Evolutionary conservation across 2,113 vertebrate species (phyloP).

Genomic region (Corydoras maculifer): DNA sequence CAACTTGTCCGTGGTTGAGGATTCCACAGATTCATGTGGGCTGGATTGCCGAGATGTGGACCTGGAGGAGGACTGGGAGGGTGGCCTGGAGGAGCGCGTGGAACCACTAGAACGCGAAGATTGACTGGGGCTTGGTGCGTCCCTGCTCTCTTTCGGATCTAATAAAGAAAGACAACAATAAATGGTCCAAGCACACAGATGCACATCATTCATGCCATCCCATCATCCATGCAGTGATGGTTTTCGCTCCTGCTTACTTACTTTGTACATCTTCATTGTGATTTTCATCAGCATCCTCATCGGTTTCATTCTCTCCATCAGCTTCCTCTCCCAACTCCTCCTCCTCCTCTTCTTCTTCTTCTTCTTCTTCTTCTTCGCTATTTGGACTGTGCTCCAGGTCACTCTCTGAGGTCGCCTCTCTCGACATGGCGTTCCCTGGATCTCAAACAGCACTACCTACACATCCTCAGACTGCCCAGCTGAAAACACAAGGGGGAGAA

Average conservation of each 20-base stretch:
- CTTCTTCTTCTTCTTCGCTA: constrained; percentile 85
- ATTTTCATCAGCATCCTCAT: constrained; percentile 66
- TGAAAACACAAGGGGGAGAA: constrained; percentile 19
- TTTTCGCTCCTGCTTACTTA: neutral
- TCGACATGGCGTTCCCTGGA: constrained; percentile 87
- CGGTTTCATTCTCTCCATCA: constrained; percentile 74
- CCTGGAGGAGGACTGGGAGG: constrained; percentile 75
- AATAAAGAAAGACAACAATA: constrained; percentile 28
- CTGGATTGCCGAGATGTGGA: constrained; percentile 58
- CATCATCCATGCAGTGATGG: too few relatives aligned
- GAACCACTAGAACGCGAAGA: constrained; percentile 80
- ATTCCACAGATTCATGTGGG: constrained; percentile 46
- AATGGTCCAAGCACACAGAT: too few relatives aligned
- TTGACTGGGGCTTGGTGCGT: constrained; percentile 69
- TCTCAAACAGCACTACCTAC: constrained; percentile 86
- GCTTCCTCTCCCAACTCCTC: constrained; percentile 86
- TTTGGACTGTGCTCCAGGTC: constrained; percentile 93
- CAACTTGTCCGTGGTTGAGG: constrained; percentile 56
- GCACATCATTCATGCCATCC: too few relatives aligned
- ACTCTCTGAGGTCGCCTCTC: constrained; percentile 96
- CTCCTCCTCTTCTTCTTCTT: constrained; percentile 84
- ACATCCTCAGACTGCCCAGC: constrained; percentile 69
- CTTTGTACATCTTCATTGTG: constrained; percentile 59
- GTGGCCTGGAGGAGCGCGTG: constrained; percentile 70
- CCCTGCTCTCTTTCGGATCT: constrained; percentile 65